Conservation (phyloP, 35 echinoderm and acorn worm genomes). For the Ophioderma brevispina region DNA sequence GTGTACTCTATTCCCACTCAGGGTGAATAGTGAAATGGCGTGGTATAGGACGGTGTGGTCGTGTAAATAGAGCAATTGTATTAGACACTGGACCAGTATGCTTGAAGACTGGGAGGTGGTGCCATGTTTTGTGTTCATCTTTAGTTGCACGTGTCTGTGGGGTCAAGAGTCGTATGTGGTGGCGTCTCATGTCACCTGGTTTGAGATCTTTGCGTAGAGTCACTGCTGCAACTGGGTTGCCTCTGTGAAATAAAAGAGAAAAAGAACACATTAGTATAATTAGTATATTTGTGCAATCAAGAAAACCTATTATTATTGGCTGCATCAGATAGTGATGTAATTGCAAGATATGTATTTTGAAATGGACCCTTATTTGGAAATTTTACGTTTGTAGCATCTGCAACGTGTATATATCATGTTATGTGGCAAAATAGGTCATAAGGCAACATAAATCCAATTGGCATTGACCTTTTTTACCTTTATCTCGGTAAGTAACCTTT, state of each 20-base stretch:
- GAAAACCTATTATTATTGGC: not conserved
- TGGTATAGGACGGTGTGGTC: slow-evolving; percentile 79
- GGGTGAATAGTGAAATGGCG: slow-evolving; percentile 98
- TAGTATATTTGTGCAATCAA: not conserved
- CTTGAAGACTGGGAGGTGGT: slow-evolving; percentile 83
- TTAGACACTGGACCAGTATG: slow-evolving; percentile 86
- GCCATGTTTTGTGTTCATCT: slow-evolving; percentile 90
- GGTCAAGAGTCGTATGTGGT: slow-evolving; percentile 82
- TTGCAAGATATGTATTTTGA: too few relatives aligned
- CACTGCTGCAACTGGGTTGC: slow-evolving; percentile 56
- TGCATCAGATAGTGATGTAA: too few relatives aligned
- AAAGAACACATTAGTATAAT: not conserved
- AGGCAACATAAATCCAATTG: too few relatives aligned
- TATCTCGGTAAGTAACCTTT: too few relatives aligned
- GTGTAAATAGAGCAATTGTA: slow-evolving; percentile 89
- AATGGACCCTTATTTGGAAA: too few relatives aligned
- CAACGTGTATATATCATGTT: too few relatives aligned
- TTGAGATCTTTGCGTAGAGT: slow-evolving; percentile 42
- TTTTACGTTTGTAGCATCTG: too few relatives aligned
- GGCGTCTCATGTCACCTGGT: slow-evolving; percentile 40
- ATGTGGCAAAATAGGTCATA: too few relatives aligned
- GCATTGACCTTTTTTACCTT: too few relatives aligned
- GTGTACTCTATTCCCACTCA: slow-evolving; percentile 99
- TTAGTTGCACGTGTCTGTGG: slow-evolving; percentile 79
- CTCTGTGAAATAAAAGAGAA: slow-evolving; percentile 40